Conservation (phyloP, 2,113 vertebrate genomes). For the Cyphomyrus discorhynchus region DNA sequence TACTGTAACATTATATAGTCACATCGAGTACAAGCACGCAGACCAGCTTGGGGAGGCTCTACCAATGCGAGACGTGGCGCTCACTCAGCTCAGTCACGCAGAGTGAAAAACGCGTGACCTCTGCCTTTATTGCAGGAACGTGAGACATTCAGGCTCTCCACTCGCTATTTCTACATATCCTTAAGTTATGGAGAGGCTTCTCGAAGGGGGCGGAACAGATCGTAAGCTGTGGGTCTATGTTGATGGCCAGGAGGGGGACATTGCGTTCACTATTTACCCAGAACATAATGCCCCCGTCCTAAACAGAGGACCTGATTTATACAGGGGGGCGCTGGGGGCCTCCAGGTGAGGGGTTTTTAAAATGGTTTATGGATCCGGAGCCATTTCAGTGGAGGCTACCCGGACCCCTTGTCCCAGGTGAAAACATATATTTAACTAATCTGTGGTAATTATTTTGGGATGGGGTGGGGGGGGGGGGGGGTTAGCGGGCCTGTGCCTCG, state of each 20-base stretch:
- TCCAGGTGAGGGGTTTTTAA: not conserved
- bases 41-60: not conserved
- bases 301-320: conserved; percentile 31
- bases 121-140: not conserved
- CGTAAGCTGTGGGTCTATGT: not conserved
- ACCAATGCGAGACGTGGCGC: not conserved
- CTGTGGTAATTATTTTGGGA: not conserved
- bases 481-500: too few species aligned
- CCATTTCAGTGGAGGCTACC: not conserved
- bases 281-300: conserved; percentile 23
- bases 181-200: not conserved
- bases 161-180: not conserved
- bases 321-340: conserved; percentile 23
- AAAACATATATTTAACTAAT: conserved; percentile 16
- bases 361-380: not conserved
- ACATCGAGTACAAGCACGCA: not conserved
- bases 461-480: not conserved
- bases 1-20: not conserved
- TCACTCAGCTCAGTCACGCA: not conserved
- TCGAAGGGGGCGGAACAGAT: not conserved
- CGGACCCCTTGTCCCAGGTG: not conserved
- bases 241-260: conserved; percentile 3
- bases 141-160: not conserved
- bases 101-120: not conserved
- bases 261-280: conserved; percentile 32